Evolutionary conservation across 2,113 vertebrate species (phyloP), one percentile per base, ranked within the genome.

Genomic region (Centropus bengalensis): DNA sequence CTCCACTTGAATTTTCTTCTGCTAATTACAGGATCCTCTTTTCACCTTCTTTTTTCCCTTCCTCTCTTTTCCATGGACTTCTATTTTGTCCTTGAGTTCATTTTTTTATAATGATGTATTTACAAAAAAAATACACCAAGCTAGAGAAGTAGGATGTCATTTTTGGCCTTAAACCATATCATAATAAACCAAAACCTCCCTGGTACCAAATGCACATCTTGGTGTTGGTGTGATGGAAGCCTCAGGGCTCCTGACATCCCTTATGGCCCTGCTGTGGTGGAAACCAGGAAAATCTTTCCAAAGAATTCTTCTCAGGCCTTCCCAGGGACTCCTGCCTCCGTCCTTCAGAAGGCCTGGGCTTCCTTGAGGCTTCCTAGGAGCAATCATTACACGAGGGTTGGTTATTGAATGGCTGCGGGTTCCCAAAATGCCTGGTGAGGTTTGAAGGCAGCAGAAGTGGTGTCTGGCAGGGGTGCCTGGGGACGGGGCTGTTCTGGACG

Each of bases 401-500:
- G 7, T 7, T 3, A 3, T 17, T 3, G 1, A 3, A 3, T 1
- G 7, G 38, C 23, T 7, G 38, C 1, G 51, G 33, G 15, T 15
- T 51, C 14, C 59, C 3, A 8, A 17, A 12, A 40, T 0, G 5
- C 2, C 12, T 12, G 1, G 76, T 4, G 5, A 7, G 45, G 22
- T 9, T 63, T 6, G 59, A 24, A 49, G 22, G 56, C 59, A 30
- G 33, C 58, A 51, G 27, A 14, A 45, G 47, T 40, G 3, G 13
- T 3, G 32, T 49, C 42, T 36, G 38, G 74, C 44, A 55, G 69
- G 28, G 87, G 4, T 23, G 18, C 44, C 27, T 6, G n/a, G 56
- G 30, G 38, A 14, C 80, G 15, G 59, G 22, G 45, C 24, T 51
- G 33, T 12, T 47, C 22, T 38, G 24, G 16, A 2, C 5, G 45